Conservation (phyloP, 2,113 vertebrate genomes). For the Microcebus tavaratra region DNA sequence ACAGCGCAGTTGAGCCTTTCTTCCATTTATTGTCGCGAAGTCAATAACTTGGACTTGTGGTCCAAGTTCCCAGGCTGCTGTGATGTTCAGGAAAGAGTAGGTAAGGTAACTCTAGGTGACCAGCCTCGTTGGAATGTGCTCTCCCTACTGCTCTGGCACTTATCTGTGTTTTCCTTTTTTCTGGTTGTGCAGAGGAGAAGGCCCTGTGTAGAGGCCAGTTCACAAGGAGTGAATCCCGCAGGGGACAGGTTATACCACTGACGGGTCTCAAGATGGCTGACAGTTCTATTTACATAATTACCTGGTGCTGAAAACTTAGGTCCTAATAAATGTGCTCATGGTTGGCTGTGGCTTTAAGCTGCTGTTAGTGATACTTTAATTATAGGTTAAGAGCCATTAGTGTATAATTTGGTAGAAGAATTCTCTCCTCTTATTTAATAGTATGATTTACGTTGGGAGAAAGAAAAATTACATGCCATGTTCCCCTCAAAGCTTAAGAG, state of each 20-base stretch:
- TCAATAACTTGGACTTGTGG: too few relatives aligned
- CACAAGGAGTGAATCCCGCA: not conserved
- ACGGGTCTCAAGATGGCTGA: not conserved
- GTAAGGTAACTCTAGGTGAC: not conserved
- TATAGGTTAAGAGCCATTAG: constrained; percentile 47
- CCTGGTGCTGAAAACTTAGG: constrained; percentile 39
- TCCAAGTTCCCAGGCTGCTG: too few relatives aligned
- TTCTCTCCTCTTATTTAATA: constrained; percentile 52
- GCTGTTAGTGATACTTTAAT: constrained; percentile 33
- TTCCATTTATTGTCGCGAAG: not conserved
- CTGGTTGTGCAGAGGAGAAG: not conserved
- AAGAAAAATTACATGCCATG: constrained; percentile 22
- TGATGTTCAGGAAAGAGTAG: not conserved
- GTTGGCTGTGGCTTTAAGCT: constrained; percentile 1
- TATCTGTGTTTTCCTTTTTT: not conserved
- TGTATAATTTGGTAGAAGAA: constrained; percentile 59
- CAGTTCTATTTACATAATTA: not conserved
- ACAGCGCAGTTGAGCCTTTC: accelerated
- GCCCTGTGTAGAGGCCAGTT: not conserved
- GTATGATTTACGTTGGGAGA: constrained; percentile 38
- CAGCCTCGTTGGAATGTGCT: not conserved
- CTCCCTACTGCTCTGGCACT: not conserved
- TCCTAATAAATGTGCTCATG: constrained; percentile 54
- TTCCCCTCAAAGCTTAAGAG: not conserved
- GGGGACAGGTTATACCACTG: not conserved